These are phyloP conservation scores for Aurelia sp. DNA, from an alignment of 30 jellyfish, hydroid and myxozoan species.

Conservation along the genomic window DNA sequence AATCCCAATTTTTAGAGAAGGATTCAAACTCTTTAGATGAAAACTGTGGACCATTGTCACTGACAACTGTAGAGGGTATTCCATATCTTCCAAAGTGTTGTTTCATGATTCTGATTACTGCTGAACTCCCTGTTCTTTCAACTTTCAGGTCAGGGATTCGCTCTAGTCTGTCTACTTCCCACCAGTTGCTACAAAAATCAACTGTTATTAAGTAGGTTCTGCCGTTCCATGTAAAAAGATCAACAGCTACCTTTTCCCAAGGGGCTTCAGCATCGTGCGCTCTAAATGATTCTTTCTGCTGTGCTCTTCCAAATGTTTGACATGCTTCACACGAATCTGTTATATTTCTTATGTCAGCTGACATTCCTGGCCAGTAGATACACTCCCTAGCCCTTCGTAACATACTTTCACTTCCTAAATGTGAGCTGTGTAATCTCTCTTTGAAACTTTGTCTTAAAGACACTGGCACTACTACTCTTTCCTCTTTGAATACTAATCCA, in stretches of 20 bases:
- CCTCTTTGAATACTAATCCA: no score
- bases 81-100: no score
- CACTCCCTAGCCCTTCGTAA: conserved; percentile 37
- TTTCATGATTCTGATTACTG: conserved; percentile 28
- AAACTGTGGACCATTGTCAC: no score
- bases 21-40: no score
- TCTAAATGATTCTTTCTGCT: conserved; percentile 35
- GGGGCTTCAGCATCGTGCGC: conserved; percentile 23
- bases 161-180: conserved; percentile 46
- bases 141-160: conserved; percentile 42
- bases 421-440: conserved; percentile 17
- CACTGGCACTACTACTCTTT: no score
- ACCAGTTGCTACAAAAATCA: conserved; percentile 44
- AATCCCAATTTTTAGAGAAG: no score
- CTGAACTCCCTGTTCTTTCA: conserved; percentile 32
- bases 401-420: conserved; percentile 40
- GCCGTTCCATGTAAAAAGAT: conserved; percentile 30
- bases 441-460: conserved; percentile 23
- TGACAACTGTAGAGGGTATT: no score
- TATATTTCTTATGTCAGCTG: conserved; percentile 24
- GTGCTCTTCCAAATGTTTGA: conserved; percentile 42
- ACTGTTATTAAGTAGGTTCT: conserved; percentile 22
- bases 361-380: conserved; percentile 34
- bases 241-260: conserved; percentile 44
- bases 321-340: conserved; percentile 39